Conservation (phyloP, 2,113 vertebrate genomes). For the Gambusia holbrooki region DNA sequence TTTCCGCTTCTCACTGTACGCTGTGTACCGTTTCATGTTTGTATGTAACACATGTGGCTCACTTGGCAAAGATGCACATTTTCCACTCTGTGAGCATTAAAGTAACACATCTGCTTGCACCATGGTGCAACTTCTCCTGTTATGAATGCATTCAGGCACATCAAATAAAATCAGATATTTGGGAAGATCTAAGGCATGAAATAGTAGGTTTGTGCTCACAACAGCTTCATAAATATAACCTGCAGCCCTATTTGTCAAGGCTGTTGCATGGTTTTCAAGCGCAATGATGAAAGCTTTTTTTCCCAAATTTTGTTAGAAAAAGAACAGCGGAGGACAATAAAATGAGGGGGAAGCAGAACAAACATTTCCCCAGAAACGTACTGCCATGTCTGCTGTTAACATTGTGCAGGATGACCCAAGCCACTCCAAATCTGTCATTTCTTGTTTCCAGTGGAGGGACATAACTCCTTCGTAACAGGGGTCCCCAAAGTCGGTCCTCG, state of each 20-base stretch:
- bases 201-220: not conserved
- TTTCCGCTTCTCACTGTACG: not conserved
- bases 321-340: not conserved
- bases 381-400: not conserved
- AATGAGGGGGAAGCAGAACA: not conserved
- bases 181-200: not conserved
- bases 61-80: conserved; percentile 11
- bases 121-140: not conserved
- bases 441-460: not conserved
- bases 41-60: conserved; percentile 9
- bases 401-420: not conserved
- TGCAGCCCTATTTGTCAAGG: not conserved
- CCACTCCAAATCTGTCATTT: not conserved
- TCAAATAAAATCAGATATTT: not conserved
- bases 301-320: not conserved
- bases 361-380: not conserved
- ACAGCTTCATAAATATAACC: not conserved
- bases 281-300: not conserved
- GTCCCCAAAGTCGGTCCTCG: no score
- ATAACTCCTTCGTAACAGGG: not conserved
- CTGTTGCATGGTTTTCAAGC: not conserved
- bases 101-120: not conserved
- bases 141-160: not conserved
- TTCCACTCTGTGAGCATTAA: not conserved
- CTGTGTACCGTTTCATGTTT: conserved; percentile 13